Base-by-base conservation (phyloP, 2,797 vertebrate genomes). In the Glossophaga mutica region DNA sequence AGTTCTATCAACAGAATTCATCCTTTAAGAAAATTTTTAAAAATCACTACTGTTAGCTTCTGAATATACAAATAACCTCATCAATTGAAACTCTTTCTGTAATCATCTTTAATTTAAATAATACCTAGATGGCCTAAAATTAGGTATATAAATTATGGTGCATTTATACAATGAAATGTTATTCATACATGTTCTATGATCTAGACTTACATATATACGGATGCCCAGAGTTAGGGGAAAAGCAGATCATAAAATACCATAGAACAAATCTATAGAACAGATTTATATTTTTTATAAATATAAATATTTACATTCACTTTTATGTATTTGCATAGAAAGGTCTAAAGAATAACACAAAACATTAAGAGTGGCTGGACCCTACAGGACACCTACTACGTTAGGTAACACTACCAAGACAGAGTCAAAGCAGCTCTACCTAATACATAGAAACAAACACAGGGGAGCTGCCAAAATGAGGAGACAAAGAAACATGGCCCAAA, bases 341-440 rank as follows among this genome's bases (percentile, higher is more conserved):
- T 37, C n/a, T 96, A 50, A 81, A 78, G 37, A 85, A 88, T 57
- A 82, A 89, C 52, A 95, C 3, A 85, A 88, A 91, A 91, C 8
- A 50, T 37, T 88, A 83, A 39, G 32, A 52, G 19, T 77, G 74
- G 44, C n/a, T 77, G 59, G 59, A 32, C 59, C 26, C 59, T 32
- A 62, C 59, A 62, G 12, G 59, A 29, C 59, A 62, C 59, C 26
- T 32, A 62, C 59, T 62, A 62, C 26, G 29, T 29, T 29, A 15
- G 59, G 26, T 1, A 26, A 62, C 59, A 32, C 26, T 6, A 62
- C 59, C 29, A 62, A 32, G 26, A 29, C 57, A 29, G 57, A 59
- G 24, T 59, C 26, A 59, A 59, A 57, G 18, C 57, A 59, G 57
- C 57, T 59, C 57, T 29, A 29, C 57, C 57, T 59, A 29, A 59